Evolutionary conservation across 2,113 vertebrate genomes (phyloP).

Genomic region (Prinia subflava): DNA sequence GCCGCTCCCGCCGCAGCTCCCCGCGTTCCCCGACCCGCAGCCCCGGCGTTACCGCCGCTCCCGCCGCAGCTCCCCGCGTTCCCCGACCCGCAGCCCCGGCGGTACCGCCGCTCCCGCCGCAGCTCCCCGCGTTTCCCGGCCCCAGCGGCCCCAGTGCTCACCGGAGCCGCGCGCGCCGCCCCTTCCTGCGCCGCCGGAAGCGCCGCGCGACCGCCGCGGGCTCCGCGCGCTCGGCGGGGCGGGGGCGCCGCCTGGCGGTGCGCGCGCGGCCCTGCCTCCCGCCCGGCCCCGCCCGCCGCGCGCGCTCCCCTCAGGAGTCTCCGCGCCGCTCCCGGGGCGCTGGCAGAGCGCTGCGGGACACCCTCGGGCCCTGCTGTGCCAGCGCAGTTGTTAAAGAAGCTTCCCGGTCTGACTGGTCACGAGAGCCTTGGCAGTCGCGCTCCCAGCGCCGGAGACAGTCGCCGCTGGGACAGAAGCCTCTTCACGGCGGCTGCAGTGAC

Average conservation of each 20-base stretch:
- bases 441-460: background rate
- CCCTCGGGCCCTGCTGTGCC: background rate
- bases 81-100: no score
- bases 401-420: accelerated
- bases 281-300: background rate
- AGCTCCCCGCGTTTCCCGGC: no score
- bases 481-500: background rate
- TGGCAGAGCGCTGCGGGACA: background rate
- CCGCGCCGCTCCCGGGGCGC: background rate
- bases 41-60: no score
- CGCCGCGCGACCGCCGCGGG: background rate
- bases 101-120: background rate
- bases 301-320: no score
- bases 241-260: background rate
- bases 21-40: no score
- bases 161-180: background rate
- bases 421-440: background rate
- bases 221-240: background rate
- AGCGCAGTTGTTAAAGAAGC: background rate
- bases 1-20: no score
- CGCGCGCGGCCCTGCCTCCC: background rate
- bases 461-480: background rate
- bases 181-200: background rate
- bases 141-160: no score
- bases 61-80: no score